phyloP scores from a whole-genome alignment of 1,140 invertebrate genomes.

The Drosophila tsacasi region DNA sequence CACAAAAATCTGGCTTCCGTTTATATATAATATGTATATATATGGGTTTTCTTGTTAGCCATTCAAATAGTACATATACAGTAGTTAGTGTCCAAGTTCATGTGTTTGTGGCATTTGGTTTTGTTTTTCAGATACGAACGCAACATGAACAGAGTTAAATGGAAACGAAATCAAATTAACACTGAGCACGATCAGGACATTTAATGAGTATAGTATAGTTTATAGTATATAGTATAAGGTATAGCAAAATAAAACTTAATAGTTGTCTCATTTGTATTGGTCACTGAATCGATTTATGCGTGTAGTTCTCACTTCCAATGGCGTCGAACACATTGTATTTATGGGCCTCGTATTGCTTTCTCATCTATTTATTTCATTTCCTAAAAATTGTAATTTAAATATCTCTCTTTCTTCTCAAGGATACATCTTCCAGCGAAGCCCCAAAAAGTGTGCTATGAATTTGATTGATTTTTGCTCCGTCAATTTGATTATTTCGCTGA shows the following conservation, averaged over 20 bases:
- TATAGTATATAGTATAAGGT: slow-evolving; percentile 27
- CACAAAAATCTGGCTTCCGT: slow-evolving; percentile 38
- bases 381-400: neutral
- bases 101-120: slow-evolving; percentile 30
- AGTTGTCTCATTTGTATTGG: slow-evolving; percentile 19
- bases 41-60: slow-evolving; percentile 13
- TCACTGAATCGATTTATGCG: neutral
- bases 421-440: slow-evolving; percentile 8
- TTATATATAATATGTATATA: slow-evolving; percentile 7
- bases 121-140: slow-evolving; percentile 49
- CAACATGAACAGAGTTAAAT: slow-evolving; percentile 61
- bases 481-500: slow-evolving; percentile 35
- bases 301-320: neutral
- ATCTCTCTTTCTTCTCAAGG: neutral
- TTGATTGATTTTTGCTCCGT: slow-evolving; percentile 25
- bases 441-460: slow-evolving; percentile 30
- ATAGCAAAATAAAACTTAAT: slow-evolving; percentile 23
- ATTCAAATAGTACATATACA: slow-evolving; percentile 45
- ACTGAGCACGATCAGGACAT: slow-evolving; percentile 77
- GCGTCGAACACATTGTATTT: neutral
- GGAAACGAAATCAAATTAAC: slow-evolving; percentile 71
- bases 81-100: slow-evolving; percentile 22
- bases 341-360: neutral
- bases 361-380: neutral
- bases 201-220: slow-evolving; percentile 58